phyloP scores from a whole-genome alignment of 2,888 invertebrate species.

The Epinotia brunnichana region DNA sequence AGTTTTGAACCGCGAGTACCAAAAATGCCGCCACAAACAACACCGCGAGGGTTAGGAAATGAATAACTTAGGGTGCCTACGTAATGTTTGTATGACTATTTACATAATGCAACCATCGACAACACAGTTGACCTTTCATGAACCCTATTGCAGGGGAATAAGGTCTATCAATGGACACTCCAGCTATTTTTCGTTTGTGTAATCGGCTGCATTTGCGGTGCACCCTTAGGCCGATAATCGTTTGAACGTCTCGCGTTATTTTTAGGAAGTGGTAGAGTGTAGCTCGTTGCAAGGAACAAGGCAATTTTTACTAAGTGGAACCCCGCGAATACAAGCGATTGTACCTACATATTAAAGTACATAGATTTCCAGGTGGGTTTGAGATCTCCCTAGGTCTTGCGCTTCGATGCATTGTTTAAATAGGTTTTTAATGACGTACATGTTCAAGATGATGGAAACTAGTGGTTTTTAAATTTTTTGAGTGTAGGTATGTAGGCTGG shows the following conservation, averaged over 20 bases:
- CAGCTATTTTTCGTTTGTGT: too few species aligned
- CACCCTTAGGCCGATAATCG: too few species aligned
- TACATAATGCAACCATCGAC: not conserved
- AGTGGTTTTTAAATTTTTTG: not conserved
- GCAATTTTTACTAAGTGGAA: too few species aligned
- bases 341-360: not conserved
- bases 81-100: not conserved
- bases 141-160: too few species aligned
- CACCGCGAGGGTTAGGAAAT: conserved; percentile 3
- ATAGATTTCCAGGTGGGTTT: not conserved
- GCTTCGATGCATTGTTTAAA: not conserved
- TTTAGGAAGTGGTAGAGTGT: too few species aligned
- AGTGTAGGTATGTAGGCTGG: not conserved
- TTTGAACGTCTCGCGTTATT: too few species aligned
- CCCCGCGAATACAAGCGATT: too few species aligned
- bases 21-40: conserved; percentile 26
- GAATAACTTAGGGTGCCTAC: conserved; percentile 24
- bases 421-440: conserved; percentile 2
- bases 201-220: too few species aligned
- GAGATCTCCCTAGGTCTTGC: not conserved
- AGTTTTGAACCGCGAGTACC: conserved; percentile 6
- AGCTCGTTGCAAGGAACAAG: too few species aligned
- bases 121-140: too few species aligned
- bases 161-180: too few species aligned
- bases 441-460: conserved; percentile 15